phyloP scores from a whole-genome alignment of 2,797 vertebrate species.

The Enteromius mattozi region DNA sequence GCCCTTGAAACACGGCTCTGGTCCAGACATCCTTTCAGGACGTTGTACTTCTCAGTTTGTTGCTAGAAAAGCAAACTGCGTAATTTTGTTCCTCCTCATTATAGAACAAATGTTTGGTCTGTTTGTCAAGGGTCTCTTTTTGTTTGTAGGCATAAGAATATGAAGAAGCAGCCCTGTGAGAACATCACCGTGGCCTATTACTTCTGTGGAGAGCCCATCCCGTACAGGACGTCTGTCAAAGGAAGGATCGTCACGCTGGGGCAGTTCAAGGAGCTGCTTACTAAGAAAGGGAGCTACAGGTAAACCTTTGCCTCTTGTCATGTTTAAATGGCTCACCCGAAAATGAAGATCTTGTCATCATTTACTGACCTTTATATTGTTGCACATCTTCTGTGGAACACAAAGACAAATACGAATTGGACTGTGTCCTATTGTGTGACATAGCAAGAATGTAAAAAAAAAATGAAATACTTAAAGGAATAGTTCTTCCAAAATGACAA shows the following conservation, averaged over 20 bases:
- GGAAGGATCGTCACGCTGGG: conserved; percentile 91
- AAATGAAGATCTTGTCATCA: not conserved
- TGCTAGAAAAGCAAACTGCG: not conserved
- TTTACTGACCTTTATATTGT: not conserved
- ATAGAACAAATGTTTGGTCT: conserved; percentile 4
- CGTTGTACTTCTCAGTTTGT: conserved; percentile 5
- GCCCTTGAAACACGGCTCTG: not conserved
- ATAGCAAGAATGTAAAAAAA: no score
- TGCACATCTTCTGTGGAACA: not conserved
- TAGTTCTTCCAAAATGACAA: no score
- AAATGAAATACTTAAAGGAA: no score
- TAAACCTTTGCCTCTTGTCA: conserved; percentile 62
- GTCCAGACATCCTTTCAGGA: not conserved
- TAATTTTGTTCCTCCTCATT: not conserved
- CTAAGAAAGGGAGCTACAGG: conserved; percentile 99
- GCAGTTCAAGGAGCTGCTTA: conserved; percentile 98
- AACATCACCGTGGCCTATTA: conserved; percentile 96
- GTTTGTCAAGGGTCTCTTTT: conserved; percentile 12
- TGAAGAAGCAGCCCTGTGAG: conserved; percentile 85
- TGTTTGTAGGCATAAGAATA: conserved; percentile 83
- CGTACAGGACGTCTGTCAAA: conserved; percentile 93
- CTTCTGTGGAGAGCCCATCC: conserved; percentile 97
- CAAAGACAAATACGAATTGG: no score
- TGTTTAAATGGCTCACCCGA: not conserved
- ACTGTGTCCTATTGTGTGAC: no score